A percentile compares a stretch with the other conserved stretches of the same genome.
Conservation (phyloP, 2,797 vertebrate species). For the Sebastes kiyomatsui region DNA sequence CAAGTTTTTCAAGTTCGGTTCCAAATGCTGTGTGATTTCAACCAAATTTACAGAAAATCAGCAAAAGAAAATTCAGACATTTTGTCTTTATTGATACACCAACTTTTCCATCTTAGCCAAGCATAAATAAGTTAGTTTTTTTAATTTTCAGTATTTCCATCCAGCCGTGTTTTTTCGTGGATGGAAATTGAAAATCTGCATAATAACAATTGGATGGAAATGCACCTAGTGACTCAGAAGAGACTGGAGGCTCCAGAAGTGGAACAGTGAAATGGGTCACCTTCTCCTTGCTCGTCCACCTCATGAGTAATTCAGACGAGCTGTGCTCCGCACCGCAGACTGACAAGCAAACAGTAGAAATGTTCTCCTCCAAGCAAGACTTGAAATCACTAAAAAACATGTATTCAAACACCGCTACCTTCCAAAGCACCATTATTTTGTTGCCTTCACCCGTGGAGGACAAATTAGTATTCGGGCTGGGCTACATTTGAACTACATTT, state of each 20-base stretch:
- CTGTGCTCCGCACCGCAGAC: constrained; percentile 10
- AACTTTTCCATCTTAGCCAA: not conserved
- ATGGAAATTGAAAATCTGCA: not conserved
- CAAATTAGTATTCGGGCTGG: constrained; percentile 50
- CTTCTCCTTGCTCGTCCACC: constrained; percentile 47
- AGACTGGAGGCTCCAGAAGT: constrained; percentile 45
- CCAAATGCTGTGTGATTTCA: not conserved
- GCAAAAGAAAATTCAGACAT: not conserved
- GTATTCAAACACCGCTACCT: constrained; percentile 15
- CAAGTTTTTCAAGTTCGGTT: not conserved
- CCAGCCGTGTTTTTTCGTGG: not conserved
- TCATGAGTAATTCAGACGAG: constrained; percentile 71
- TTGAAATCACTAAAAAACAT: constrained; percentile 23
- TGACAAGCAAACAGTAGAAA: constrained; percentile 31
- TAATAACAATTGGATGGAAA: not conserved
- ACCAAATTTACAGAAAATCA: not conserved
- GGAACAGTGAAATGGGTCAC: constrained; percentile 71
- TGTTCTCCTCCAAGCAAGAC: constrained; percentile 33
- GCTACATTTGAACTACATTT: constrained; percentile 35
- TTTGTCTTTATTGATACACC: not conserved
- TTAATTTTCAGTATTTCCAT: not conserved
- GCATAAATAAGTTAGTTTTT: not conserved
- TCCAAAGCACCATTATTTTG: constrained; percentile 46
- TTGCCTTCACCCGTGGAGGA: constrained; percentile 43
- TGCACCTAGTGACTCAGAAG: constrained; percentile 2